A percentile compares a stretch with the other conserved stretches of the same genome.
These are phyloP conservation scores for Erebia ligea DNA, from an alignment of 2,888 invertebrate genomes.

Conservation along the genomic window DNA sequence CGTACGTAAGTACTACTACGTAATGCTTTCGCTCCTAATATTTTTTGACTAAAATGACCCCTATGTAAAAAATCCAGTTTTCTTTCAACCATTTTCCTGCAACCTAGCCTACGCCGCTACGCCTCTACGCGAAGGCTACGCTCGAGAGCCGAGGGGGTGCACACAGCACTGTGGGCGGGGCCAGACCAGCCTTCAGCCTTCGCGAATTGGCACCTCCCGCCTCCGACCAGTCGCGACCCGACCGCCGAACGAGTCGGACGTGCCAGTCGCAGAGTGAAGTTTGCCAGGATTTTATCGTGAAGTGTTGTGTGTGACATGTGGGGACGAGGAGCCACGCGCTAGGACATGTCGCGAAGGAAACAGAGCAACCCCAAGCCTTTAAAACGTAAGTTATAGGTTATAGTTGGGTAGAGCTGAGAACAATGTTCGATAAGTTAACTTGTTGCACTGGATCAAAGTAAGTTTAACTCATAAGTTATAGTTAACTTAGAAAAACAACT, in stretches of 20 bases:
- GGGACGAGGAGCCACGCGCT: conserved; percentile 60
- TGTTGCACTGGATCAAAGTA: not conserved
- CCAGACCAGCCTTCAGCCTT: conserved; percentile 49
- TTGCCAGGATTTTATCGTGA: conserved; percentile 49
- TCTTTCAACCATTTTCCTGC: conserved; percentile 25
- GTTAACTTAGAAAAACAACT: too few relatives aligned
- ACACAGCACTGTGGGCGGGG: conserved; percentile 53
- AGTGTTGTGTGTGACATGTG: conserved; percentile 69
- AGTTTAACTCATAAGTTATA: too few relatives aligned
- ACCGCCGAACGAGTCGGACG: conserved; percentile 52
- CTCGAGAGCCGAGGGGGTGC: conserved; percentile 37
- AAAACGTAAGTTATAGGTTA: conserved; percentile 89
- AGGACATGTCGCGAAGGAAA: conserved; percentile 95
- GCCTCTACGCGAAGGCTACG: conserved; percentile 44
- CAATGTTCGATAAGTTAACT: not conserved
- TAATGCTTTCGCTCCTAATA: too few relatives aligned
- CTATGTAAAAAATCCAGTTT: not conserved
- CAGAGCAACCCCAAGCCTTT: conserved; percentile 98
- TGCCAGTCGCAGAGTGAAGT: conserved; percentile 46
- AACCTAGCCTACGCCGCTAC: conserved; percentile 46
- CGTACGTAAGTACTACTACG: too few relatives aligned
- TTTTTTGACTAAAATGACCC: too few relatives aligned
- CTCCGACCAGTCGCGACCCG: conserved; percentile 58
- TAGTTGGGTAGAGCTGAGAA: not conserved
- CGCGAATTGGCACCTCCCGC: conserved; percentile 58